Evolutionary conservation across 2,797 vertebrate genomes (phyloP).

Genomic region (Masticophis lateralis): DNA sequence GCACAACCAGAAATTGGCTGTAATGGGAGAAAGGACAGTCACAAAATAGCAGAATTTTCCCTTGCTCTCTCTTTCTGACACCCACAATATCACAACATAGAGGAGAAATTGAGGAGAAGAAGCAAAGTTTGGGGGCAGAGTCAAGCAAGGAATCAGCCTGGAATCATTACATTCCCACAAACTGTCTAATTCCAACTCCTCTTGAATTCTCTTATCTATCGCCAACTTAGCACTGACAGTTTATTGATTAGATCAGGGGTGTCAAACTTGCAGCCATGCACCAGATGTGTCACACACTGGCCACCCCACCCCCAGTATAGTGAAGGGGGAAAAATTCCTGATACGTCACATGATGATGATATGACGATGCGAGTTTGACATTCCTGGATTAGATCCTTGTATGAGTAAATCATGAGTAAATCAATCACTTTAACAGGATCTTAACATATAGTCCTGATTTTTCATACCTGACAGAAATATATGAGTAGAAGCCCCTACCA

Average conservation of each 20-base stretch:
- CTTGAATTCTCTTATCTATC: not conserved
- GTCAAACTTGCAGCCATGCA: too few relatives aligned
- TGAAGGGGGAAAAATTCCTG: fast-evolving
- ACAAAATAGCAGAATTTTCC: not conserved
- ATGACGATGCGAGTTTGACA: too few relatives aligned
- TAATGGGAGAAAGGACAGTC: not conserved
- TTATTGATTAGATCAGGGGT: not conserved
- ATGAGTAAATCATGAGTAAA: too few relatives aligned
- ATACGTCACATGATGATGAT: too few relatives aligned
- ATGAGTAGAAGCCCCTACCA: not conserved
- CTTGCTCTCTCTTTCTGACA: not conserved
- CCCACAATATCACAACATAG: not conserved
- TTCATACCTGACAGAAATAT: not conserved
- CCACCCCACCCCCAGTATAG: too few relatives aligned
- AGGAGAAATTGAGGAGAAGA: not conserved
- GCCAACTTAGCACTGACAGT: too few relatives aligned
- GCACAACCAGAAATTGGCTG: not conserved
- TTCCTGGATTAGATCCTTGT: too few relatives aligned
- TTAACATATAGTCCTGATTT: too few relatives aligned
- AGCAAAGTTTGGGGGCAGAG: not conserved
- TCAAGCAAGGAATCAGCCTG: not conserved
- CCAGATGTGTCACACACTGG: too few relatives aligned
- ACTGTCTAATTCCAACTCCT: not conserved
- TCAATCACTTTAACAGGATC: too few relatives aligned
- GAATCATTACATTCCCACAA: not conserved